phyloP scores from a whole-genome alignment of 2,888 invertebrate genomes.

The Yponomeuta sedellus region DNA sequence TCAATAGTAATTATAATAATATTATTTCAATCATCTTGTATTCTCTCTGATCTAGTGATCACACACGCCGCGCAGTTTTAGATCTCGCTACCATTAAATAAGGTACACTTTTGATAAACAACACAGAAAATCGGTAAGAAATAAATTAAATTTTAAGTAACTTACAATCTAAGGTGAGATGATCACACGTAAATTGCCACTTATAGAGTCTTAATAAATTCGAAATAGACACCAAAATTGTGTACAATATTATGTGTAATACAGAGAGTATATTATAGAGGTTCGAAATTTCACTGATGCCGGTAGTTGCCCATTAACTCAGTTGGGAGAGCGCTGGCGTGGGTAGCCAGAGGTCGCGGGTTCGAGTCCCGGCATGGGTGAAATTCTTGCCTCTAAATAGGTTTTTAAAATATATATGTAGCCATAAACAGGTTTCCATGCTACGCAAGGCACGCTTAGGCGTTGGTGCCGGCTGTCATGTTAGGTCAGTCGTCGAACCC shows the following conservation, averaged over 20 bases:
- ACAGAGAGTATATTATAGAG: too few relatives aligned
- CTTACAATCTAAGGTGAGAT: not conserved
- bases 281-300: too few relatives aligned
- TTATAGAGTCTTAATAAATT: not conserved
- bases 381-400: too few relatives aligned
- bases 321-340: too few relatives aligned
- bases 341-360: too few relatives aligned
- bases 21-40: constrained; percentile 34
- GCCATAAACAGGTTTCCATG: too few relatives aligned
- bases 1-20: not conserved
- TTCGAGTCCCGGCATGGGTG: too few relatives aligned
- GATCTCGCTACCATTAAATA: constrained; percentile 23
- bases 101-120: not conserved
- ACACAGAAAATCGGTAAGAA: not conserved
- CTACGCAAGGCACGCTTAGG: too few relatives aligned
- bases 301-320: too few relatives aligned
- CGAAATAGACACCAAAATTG: not conserved
- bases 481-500: too few relatives aligned
- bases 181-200: not conserved
- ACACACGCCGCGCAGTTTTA: constrained; percentile 61
- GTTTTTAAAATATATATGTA: too few relatives aligned
- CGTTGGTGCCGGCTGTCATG: too few relatives aligned
- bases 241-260: not conserved
- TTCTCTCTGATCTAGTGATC: constrained; percentile 45
- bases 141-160: not conserved